Evolutionary conservation across 2,888 invertebrate genomes (phyloP), one percentile per base, ranked within the genome.

Genomic region (Endotricha flammealis): DNA sequence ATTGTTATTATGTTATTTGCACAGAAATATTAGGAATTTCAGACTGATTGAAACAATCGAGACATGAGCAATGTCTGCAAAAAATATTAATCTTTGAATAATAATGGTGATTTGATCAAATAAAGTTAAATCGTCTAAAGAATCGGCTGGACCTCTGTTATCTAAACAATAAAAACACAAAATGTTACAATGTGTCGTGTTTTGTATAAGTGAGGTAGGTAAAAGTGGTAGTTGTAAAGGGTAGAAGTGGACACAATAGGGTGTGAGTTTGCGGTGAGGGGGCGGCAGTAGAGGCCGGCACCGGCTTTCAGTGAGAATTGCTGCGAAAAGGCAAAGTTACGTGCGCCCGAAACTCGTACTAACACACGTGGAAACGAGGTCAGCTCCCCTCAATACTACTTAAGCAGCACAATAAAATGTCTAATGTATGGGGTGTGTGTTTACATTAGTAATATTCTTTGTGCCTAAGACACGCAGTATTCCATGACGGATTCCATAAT

Each of bases 311-410:
- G 55, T 55, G 61, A 57, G 64, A 64, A 71, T 68, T 59, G 60
- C 61, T 64, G 53, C 60, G 64, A 67, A 67, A 71, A 68, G 69
- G 65, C 64, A 65, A 69, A 73, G 68, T 74, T 71, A 72, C 62
- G 63, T 60, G 58, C 53, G 53, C 59, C 59, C 45, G 59, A 61
- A 70, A 70, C 68, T 67, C 60, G 52, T 55, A 54, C 51, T 54
- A 61, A 67, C 59, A 65, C 60, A 57, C 59, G 57, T 50, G 48
- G 45, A 55, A 66, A 65, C 46, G 58, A 64, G 67, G 65, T 64
- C 61, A 57, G 53, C 41, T 54, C 51, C 48, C 45, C 56, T 56
- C 58, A 62, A 61, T 62, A 57, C 55, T 46, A 52, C 50, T 43
- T 39, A 43, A 16, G 16, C 24, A 23, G 25, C 25, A 24, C 16